A percentile compares a stretch with the other conserved stretches of the same genome.
Conservation (phyloP, 2,888 invertebrate species). For the Mythimna albipuncta region DNA sequence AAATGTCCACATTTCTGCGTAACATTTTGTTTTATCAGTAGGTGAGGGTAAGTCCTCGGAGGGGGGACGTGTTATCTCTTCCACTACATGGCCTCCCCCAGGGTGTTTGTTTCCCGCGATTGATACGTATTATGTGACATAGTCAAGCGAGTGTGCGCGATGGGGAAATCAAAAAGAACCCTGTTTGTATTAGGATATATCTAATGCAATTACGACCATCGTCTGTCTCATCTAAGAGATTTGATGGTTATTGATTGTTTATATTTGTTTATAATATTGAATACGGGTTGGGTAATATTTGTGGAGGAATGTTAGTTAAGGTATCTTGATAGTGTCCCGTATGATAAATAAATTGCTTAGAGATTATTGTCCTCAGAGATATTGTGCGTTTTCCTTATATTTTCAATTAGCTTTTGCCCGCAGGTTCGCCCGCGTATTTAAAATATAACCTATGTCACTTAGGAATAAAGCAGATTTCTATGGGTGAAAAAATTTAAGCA, state of each 20-base stretch:
- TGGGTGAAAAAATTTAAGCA: too few species aligned
- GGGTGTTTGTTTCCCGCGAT: conserved; percentile 80
- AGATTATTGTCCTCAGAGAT: not conserved
- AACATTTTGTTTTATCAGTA: conserved; percentile 65
- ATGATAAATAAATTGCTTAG: not conserved
- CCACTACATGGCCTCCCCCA: conserved; percentile 79
- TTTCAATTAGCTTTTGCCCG: too few species aligned
- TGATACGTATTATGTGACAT: conserved; percentile 77
- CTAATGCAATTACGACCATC: conserved; percentile 58
- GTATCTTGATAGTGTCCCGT: not conserved
- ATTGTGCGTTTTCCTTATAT: not conserved
- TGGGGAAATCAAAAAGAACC: conserved; percentile 63
- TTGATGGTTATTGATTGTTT: conserved; percentile 36
- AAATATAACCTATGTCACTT: too few species aligned
- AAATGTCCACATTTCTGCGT: conserved; percentile 52
- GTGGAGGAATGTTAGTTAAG: not conserved
- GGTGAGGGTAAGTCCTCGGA: conserved; percentile 59
- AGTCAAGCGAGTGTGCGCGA: conserved; percentile 62
- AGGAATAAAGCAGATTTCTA: too few species aligned
- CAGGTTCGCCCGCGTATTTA: too few species aligned
- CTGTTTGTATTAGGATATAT: conserved; percentile 57
- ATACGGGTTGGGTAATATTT: conserved; percentile 15
- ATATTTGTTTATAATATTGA: conserved; percentile 37
- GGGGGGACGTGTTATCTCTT: conserved; percentile 81
- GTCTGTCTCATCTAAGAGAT: conserved; percentile 44